Conservation (phyloP, 2,888 invertebrate species). For the Athalia cordata region DNA sequence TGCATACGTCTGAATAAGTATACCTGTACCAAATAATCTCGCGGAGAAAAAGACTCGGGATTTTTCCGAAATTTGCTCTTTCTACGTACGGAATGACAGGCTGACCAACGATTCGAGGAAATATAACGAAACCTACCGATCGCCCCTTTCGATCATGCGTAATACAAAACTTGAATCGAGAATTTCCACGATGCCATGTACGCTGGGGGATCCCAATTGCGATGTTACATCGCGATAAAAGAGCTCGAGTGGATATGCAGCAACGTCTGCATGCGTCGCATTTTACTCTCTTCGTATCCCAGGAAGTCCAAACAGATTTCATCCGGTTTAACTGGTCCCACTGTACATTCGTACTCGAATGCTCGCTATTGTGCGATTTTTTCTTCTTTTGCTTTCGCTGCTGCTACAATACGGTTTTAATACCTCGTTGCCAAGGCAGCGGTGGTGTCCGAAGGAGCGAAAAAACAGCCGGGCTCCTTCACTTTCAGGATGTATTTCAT, state of each 20-base stretch:
- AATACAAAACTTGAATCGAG: too few relatives aligned
- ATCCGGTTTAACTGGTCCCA: constrained; percentile 43
- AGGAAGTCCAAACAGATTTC: constrained; percentile 23
- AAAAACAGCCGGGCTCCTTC: neutral
- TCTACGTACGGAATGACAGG: too few relatives aligned
- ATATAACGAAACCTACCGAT: too few relatives aligned
- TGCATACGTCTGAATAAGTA: too few relatives aligned
- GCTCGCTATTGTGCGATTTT: neutral
- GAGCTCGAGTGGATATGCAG: neutral
- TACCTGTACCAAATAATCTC: too few relatives aligned
- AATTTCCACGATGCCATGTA: too few relatives aligned
- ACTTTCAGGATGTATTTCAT: neutral
- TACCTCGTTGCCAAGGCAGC: neutral
- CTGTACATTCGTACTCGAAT: neutral
- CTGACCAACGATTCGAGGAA: too few relatives aligned
- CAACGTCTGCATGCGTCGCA: neutral
- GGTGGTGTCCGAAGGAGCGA: neutral
- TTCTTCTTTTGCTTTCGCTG: neutral
- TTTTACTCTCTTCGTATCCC: neutral
- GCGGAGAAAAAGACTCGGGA: too few relatives aligned
- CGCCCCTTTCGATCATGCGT: too few relatives aligned
- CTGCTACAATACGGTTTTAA: neutral
- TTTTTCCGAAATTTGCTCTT: too few relatives aligned
- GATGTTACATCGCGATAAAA: too few relatives aligned
- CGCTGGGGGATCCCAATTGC: too few relatives aligned